phyloP scores from a whole-genome alignment of 2,888 invertebrate genomes.

The Synergus laeviventris region DNA sequence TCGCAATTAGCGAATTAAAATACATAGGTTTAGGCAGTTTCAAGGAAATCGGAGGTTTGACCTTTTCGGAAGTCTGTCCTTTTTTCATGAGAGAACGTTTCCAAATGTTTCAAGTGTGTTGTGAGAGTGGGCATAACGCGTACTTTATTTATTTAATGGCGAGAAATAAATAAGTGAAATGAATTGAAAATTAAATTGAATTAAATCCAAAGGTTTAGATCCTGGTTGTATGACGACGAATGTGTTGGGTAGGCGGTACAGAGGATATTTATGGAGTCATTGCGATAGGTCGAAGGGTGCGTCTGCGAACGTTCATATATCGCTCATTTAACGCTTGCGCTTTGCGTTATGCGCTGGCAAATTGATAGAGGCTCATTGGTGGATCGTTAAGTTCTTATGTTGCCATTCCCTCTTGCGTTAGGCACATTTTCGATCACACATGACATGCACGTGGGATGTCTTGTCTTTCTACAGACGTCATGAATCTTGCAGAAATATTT shows the following conservation, averaged over 20 bases:
- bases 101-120: too few relatives aligned
- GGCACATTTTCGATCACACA: constrained; percentile 41
- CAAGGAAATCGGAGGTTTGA: too few relatives aligned
- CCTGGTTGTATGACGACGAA: constrained; percentile 6
- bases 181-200: not conserved
- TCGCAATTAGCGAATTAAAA: too few relatives aligned
- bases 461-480: constrained; percentile 1
- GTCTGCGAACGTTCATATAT: constrained; percentile 52
- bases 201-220: constrained; percentile 18
- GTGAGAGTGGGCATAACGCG: too few relatives aligned
- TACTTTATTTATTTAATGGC: too few relatives aligned
- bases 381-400: constrained; percentile 38
- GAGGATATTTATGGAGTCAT: constrained; percentile 54
- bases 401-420: constrained; percentile 36
- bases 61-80: too few relatives aligned
- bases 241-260: constrained; percentile 49
- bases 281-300: constrained; percentile 56
- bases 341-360: constrained; percentile 51
- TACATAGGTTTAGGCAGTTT: too few relatives aligned
- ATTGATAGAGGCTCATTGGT: constrained; percentile 48
- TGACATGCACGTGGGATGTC: constrained; percentile 39
- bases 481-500: constrained; percentile 25
- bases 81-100: too few relatives aligned
- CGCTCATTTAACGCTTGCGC: constrained; percentile 36
- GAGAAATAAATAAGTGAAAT: not conserved